Conservation (phyloP, 2,888 invertebrate genomes). For the Synanthedon formicaeformis region DNA sequence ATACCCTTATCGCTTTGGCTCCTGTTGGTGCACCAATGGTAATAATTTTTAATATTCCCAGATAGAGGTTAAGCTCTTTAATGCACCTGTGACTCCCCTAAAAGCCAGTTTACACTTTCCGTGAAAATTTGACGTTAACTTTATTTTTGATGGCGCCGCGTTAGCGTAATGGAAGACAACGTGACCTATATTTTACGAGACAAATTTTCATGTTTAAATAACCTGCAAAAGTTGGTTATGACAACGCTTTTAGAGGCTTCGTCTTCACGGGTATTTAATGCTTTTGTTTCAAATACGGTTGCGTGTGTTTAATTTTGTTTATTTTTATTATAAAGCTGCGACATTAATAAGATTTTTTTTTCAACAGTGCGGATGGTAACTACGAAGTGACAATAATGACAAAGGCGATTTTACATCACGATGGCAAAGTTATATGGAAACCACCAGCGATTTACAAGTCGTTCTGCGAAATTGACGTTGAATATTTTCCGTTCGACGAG, state of each 20-base stretch:
- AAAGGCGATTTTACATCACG: constrained; percentile 93
- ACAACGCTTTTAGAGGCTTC: constrained; percentile 46
- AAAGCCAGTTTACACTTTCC: constrained; percentile 31
- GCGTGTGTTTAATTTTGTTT: background rate
- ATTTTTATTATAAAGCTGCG: too few species aligned
- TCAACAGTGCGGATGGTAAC: constrained; percentile 92
- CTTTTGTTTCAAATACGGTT: background rate
- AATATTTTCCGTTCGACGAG: constrained; percentile 95
- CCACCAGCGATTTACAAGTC: constrained; percentile 99
- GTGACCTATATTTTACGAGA: constrained; percentile 58
- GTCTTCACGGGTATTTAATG: background rate
- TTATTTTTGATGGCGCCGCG: constrained; percentile 62
- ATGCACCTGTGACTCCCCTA: constrained; percentile 62
- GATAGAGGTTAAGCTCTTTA: constrained; percentile 32
- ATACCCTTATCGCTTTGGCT: background rate
- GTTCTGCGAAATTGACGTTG: constrained; percentile 94
- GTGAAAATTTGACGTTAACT: constrained; percentile 14
- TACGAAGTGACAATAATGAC: constrained; percentile 99
- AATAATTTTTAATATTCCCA: constrained; percentile 54
- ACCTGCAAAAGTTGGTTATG: constrained; percentile 51
- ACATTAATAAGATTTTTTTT: constrained; percentile 5
- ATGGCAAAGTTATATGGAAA: constrained; percentile 95
- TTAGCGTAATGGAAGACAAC: constrained; percentile 59
- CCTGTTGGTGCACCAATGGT: constrained; percentile 8
- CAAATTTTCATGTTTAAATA: constrained; percentile 42